phyloP scores from a whole-genome alignment of 2,113 vertebrate genomes.

The Micronycteris hirsuta region DNA sequence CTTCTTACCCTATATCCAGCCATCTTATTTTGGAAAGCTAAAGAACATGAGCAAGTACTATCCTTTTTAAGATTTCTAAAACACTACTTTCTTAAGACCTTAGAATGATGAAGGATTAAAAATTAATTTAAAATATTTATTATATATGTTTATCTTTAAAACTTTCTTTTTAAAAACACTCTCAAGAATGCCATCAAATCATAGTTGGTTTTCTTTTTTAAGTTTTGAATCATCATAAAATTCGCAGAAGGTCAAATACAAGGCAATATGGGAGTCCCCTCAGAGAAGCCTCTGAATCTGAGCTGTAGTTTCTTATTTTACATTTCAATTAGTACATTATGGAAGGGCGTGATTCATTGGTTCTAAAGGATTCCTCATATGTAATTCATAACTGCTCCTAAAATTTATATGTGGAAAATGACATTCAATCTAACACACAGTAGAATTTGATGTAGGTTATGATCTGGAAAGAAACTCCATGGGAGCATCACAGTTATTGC shows the following conservation, averaged over 20 bases:
- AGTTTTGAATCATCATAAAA: not conserved
- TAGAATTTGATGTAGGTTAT: not conserved
- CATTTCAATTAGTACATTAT: not conserved
- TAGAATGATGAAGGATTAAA: not conserved
- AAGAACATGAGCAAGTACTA: not conserved
- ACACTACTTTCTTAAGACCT: not conserved
- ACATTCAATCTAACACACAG: not conserved
- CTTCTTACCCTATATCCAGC: not conserved
- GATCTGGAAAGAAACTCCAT: not conserved
- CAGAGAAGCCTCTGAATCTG: not conserved
- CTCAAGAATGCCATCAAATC: not conserved
- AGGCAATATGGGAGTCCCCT: not conserved
- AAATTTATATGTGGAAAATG: not conserved
- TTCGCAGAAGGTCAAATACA: not conserved
- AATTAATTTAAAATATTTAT: not conserved
- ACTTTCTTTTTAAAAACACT: too few species aligned
- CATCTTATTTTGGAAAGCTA: not conserved
- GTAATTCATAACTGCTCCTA: not conserved
- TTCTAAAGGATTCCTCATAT: not conserved
- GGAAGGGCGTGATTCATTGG: not conserved
- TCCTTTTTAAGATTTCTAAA: not conserved
- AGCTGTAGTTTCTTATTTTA: not conserved
- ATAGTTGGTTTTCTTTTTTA: not conserved
- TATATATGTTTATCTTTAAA: too few species aligned
- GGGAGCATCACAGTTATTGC: not conserved